Evolutionary conservation across 2,113 vertebrate genomes (phyloP).

Genomic region (Hiodon alosoides): DNA sequence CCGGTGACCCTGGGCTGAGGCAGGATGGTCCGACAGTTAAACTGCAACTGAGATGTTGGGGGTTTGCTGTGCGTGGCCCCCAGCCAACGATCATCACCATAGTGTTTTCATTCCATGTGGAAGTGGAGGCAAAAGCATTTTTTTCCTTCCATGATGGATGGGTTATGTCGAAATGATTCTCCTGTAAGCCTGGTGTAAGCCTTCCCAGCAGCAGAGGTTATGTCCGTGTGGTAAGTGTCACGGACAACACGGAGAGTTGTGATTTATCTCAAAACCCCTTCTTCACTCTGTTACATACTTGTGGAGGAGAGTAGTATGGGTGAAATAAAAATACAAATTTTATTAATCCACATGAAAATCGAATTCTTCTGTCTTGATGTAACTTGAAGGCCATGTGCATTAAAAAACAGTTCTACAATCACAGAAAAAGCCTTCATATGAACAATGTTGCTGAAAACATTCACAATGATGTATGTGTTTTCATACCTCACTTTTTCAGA

Average conservation of each 20-base stretch:
- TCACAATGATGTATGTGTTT: too few relatives aligned
- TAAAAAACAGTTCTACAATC: too few relatives aligned
- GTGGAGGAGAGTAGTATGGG: too few relatives aligned
- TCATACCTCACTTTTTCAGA: too few relatives aligned
- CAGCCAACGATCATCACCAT: background rate
- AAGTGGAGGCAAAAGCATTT: too few relatives aligned
- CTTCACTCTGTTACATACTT: background rate
- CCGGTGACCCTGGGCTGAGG: background rate
- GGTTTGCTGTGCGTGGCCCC: background rate
- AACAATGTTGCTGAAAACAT: too few relatives aligned
- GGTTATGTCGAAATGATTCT: background rate
- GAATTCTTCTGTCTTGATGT: conserved; percentile 11
- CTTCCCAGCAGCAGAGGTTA: conserved; percentile 28
- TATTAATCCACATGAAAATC: background rate
- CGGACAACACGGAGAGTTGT: background rate
- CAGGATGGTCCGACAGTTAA: background rate
- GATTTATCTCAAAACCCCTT: background rate
- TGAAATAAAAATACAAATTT: too few relatives aligned
- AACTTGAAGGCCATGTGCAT: conserved; percentile 16
- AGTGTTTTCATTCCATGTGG: too few relatives aligned
- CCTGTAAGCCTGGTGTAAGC: background rate
- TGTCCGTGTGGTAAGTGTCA: conserved; percentile 30
- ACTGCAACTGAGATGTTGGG: background rate
- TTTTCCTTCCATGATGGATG: background rate
- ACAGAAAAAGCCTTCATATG: too few relatives aligned